phyloP scores from a whole-genome alignment of 2,888 invertebrate genomes.

The Heliconius ethilla region DNA sequence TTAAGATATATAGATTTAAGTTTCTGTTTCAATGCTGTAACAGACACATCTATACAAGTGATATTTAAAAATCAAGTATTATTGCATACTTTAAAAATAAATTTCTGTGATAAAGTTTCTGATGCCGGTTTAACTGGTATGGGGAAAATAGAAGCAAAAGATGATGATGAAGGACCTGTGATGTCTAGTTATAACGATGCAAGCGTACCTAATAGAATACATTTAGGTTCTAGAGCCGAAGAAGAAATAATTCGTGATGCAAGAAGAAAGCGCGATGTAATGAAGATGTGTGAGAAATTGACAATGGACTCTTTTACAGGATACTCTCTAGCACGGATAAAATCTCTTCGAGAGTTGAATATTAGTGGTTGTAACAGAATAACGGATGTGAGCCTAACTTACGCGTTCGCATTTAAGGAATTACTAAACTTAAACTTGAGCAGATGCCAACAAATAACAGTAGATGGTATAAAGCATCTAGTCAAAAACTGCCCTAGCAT shows the following conservation, averaged over 20 bases:
- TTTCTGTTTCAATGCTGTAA: slow-evolving; percentile 87
- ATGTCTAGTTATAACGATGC: slow-evolving; percentile 62
- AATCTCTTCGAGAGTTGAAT: slow-evolving; percentile 82
- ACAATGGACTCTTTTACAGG: slow-evolving; percentile 69
- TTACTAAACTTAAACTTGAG: slow-evolving; percentile 84
- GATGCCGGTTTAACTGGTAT: slow-evolving; percentile 88
- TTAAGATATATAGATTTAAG: slow-evolving; percentile 84
- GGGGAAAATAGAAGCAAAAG: slow-evolving; percentile 71
- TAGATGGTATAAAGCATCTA: slow-evolving; percentile 83
- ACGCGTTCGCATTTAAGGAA: slow-evolving; percentile 85
- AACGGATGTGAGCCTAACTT: slow-evolving; percentile 86
- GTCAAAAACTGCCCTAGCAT: slow-evolving; percentile 86
- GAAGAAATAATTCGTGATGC: slow-evolving; percentile 86
- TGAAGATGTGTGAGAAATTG: slow-evolving; percentile 83
- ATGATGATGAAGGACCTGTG: slow-evolving; percentile 62
- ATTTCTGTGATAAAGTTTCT: slow-evolving; percentile 85
- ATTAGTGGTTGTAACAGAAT: slow-evolving; percentile 86
- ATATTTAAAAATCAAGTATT: slow-evolving; percentile 84
- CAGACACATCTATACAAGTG: slow-evolving; percentile 85
- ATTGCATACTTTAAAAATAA: slow-evolving; percentile 83
- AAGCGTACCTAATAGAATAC: slow-evolving; percentile 69
- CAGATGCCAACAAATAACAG: slow-evolving; percentile 86
- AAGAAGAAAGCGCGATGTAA: slow-evolving; percentile 83
- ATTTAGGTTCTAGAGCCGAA: slow-evolving; percentile 85
- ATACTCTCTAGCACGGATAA: slow-evolving; percentile 80